A percentile compares a stretch with the other conserved stretches of the same genome.
Conservation (phyloP, 2,888 invertebrate genomes). For the Drosophila merina region DNA sequence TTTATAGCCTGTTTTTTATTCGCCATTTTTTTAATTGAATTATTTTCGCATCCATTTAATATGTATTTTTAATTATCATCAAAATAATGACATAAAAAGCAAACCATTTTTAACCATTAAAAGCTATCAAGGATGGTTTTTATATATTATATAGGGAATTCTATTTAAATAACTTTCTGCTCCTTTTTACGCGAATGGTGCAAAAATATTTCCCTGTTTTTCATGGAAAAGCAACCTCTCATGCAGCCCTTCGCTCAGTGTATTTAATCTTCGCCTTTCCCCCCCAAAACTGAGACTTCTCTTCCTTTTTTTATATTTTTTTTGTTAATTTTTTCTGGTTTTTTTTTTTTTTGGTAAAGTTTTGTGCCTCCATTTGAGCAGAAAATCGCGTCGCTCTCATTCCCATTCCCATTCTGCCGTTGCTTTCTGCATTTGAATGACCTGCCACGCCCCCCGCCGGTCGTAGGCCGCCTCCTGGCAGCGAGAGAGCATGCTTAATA, state of each 20-base stretch:
- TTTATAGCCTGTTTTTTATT: too few relatives aligned
- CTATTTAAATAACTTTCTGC: too few relatives aligned
- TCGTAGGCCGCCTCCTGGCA: constrained; percentile 7
- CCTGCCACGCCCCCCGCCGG: constrained; percentile 51
- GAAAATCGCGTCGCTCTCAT: constrained; percentile 31
- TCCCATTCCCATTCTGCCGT: constrained; percentile 27
- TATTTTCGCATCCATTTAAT: too few relatives aligned
- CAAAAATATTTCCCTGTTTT: neutral
- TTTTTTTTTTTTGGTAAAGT: constrained; percentile 15
- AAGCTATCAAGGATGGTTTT: too few relatives aligned
- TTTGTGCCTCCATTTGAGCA: constrained; percentile 32
- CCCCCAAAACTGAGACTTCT: neutral
- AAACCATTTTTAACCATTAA: too few relatives aligned
- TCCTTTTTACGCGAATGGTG: neutral
- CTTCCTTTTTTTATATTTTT: constrained; percentile 5
- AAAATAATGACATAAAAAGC: too few relatives aligned
- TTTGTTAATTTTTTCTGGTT: neutral
- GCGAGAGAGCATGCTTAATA: constrained; percentile 68
- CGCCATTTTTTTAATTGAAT: too few relatives aligned
- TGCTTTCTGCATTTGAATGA: constrained; percentile 69
- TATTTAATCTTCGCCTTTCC: neutral
- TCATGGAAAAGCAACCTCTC: neutral
- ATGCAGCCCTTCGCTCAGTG: neutral
- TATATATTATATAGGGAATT: too few relatives aligned
- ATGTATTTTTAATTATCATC: too few relatives aligned